Percentiles rank a stretch among this genome's conserved stretches.
These are phyloP conservation scores for Exephanes ischioxanthus DNA, from an alignment of 2,888 invertebrate species.

Conservation along the genomic window DNA sequence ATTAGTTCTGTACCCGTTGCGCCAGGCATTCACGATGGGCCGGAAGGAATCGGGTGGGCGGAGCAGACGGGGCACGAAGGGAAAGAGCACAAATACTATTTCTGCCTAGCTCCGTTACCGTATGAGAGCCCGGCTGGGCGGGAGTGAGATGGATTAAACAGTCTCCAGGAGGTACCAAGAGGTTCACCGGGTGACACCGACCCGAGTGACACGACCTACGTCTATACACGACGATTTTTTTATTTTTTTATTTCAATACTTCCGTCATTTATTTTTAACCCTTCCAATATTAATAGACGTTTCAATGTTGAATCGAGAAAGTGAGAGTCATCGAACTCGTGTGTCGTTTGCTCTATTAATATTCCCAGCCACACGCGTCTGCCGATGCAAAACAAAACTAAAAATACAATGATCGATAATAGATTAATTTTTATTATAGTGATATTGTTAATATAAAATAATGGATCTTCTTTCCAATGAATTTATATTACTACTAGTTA, in stretches of 20 bases:
- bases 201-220: slow-evolving; percentile 64
- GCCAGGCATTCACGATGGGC: slow-evolving; percentile 46
- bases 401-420: neutral
- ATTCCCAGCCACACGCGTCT: slow-evolving; percentile 40
- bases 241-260: slow-evolving; percentile 22
- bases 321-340: slow-evolving; percentile 59
- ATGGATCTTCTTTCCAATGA: too few species aligned
- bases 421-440: too few species aligned
- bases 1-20: slow-evolving; percentile 74
- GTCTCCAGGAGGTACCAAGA: slow-evolving; percentile 60
- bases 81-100: slow-evolving; percentile 22
- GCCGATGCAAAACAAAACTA: slow-evolving; percentile 8
- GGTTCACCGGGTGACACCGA: slow-evolving; percentile 63
- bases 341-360: slow-evolving; percentile 32
- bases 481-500: too few species aligned
- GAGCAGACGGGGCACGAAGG: slow-evolving; percentile 34
- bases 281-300: neutral
- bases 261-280: neutral
- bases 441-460: too few species aligned
- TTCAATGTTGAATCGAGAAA: neutral
- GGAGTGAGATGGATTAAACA: slow-evolving; percentile 38
- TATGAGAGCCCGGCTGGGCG: neutral
- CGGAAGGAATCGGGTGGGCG: slow-evolving; percentile 36
- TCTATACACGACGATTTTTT: slow-evolving; percentile 39
- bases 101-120: neutral